A percentile compares a stretch with the other conserved stretches of the same genome.
Evolutionary conservation across 2,888 invertebrate species (phyloP).

Genomic region (Lathronympha strigana): DNA sequence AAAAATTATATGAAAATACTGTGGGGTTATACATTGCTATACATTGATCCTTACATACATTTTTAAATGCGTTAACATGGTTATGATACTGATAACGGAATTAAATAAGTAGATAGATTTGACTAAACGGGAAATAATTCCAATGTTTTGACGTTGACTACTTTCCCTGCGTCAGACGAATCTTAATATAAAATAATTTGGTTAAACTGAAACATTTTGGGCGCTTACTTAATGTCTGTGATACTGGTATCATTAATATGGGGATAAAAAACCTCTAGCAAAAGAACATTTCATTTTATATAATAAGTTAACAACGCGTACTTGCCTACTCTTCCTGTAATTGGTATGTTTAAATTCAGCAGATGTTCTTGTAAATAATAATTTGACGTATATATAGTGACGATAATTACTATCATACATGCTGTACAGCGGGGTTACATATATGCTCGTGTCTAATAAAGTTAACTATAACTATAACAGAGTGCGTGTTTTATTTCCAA

Average conservation of each 20-base stretch:
- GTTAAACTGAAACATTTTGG: constrained; percentile 4
- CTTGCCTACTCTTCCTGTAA: background rate
- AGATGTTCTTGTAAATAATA: constrained; percentile 37
- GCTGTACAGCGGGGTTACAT: constrained; percentile 54
- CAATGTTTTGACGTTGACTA: background rate
- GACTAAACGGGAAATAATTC: background rate
- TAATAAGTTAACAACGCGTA: background rate
- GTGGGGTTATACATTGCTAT: background rate
- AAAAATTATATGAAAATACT: too few relatives aligned
- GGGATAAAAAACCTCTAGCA: background rate
- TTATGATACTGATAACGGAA: constrained; percentile 14
- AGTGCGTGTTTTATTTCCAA: constrained; percentile 38
- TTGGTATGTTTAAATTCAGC: constrained; percentile 9
- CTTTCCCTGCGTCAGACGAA: background rate
- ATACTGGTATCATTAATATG: background rate
- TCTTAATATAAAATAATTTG: background rate
- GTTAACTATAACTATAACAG: constrained; percentile 48
- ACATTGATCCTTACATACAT: background rate
- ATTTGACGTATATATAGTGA: too few relatives aligned
- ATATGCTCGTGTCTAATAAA: constrained; percentile 59
- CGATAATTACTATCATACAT: constrained; percentile 50
- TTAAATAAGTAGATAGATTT: background rate
- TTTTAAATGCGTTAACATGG: background rate
- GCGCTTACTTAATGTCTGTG: constrained; percentile 18
- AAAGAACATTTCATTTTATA: background rate